phyloP scores from a whole-genome alignment of 2,888 invertebrate genomes.

The Rhagonycha fulva region DNA sequence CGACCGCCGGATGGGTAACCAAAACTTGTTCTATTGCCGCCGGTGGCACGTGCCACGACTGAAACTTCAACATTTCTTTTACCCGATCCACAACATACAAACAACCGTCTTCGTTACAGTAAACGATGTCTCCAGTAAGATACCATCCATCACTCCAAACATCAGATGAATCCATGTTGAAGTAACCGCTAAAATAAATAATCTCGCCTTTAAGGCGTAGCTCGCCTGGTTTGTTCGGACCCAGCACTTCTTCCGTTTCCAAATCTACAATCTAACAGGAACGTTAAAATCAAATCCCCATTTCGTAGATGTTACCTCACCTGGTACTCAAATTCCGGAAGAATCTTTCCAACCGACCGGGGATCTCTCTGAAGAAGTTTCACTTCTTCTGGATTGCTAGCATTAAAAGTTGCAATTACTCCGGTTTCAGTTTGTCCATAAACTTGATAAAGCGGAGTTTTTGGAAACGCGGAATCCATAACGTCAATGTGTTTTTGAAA shows the following conservation, averaged over 20 bases:
- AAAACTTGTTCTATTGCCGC: constrained; percentile 44
- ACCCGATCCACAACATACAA: constrained; percentile 58
- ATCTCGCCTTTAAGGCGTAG: constrained; percentile 55
- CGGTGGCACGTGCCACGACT: constrained; percentile 56
- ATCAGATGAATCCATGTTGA: constrained; percentile 54
- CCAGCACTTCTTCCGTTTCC: constrained; percentile 53
- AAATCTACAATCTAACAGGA: constrained; percentile 52
- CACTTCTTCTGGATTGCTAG: neutral
- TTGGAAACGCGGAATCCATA: neutral
- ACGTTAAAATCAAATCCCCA: neutral
- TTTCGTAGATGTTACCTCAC: neutral
- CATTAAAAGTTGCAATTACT: neutral
- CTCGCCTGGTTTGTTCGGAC: constrained; percentile 59
- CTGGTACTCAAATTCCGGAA: neutral
- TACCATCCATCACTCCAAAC: constrained; percentile 56
- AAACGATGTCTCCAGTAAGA: constrained; percentile 59
- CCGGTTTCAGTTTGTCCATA: neutral
- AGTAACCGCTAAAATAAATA: constrained; percentile 54
- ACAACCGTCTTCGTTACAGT: constrained; percentile 56
- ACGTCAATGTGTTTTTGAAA: neutral
- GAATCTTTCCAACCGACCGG: neutral
- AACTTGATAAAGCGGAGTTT: neutral
- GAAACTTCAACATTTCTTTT: constrained; percentile 59
- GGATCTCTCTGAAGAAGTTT: neutral
- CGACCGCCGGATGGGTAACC: constrained; percentile 44